These are phyloP conservation scores for Oryzias celebensis DNA, from an alignment of 2,113 vertebrate species.

Conservation along the genomic window DNA sequence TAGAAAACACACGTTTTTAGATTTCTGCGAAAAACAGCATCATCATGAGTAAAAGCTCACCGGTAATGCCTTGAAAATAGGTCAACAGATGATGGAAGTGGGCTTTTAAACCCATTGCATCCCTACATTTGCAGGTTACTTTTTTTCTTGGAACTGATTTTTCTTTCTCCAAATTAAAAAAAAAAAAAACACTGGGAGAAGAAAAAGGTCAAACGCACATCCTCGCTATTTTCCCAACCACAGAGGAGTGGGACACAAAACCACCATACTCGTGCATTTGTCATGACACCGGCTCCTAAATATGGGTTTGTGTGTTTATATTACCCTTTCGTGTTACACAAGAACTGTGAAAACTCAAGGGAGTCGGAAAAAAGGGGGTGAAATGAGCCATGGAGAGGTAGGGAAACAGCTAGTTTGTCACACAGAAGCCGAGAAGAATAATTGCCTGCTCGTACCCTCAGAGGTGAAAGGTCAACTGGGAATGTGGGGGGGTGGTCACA, in stretches of 20 bases:
- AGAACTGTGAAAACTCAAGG: slow-evolving; percentile 5
- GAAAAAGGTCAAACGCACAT: neutral
- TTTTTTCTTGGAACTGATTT: too few species aligned
- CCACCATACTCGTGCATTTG: slow-evolving; percentile 25
- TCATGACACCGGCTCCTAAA: slow-evolving; percentile 32
- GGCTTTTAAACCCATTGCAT: too few species aligned
- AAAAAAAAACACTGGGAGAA: slow-evolving; percentile 6
- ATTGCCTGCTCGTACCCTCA: slow-evolving; percentile 73
- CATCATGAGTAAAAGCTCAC: too few species aligned
- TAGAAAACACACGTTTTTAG: too few species aligned
- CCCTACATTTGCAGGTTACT: too few species aligned
- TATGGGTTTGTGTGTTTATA: slow-evolving; percentile 26
- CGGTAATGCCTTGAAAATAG: too few species aligned
- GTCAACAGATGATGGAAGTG: too few species aligned
- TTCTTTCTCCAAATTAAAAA: too few species aligned
- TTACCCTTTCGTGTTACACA: slow-evolving; percentile 36
- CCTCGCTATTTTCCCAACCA: neutral
- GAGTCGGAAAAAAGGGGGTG: slow-evolving; percentile 16
- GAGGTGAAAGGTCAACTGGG: slow-evolving; percentile 72
- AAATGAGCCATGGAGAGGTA: slow-evolving; percentile 25
- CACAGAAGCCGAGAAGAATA: slow-evolving; percentile 77
- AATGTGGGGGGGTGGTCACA: slow-evolving; percentile 61
- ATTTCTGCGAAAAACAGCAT: too few species aligned
- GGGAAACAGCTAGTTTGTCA: slow-evolving; percentile 45
- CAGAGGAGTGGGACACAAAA: slow-evolving; percentile 22